A percentile compares a stretch with the other conserved stretches of the same genome.
Evolutionary conservation across 1,140 invertebrate species (phyloP).

Genomic region (Tetramorium parvispinum): DNA sequence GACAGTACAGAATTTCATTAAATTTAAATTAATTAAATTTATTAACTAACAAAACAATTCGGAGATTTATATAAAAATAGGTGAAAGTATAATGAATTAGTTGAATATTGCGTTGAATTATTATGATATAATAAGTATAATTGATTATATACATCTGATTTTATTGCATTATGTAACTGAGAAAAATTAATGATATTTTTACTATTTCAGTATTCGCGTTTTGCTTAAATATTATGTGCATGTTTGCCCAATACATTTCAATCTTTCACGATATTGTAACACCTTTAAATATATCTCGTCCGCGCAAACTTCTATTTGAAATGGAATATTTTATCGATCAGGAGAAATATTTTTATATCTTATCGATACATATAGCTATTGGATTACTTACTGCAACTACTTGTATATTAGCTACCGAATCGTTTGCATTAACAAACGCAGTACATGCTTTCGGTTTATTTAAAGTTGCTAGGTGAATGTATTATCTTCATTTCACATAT

Average conservation of each 20-base stretch:
- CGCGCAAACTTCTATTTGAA: background rate
- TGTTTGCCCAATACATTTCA: background rate
- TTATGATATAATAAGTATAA: too few relatives aligned
- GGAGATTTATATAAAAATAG: too few relatives aligned
- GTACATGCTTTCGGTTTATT: slow-evolving; percentile 37
- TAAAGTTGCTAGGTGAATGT: slow-evolving; percentile 39
- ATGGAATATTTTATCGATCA: slow-evolving; percentile 66
- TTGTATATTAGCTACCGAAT: slow-evolving; percentile 59
- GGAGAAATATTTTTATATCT: slow-evolving; percentile 63
- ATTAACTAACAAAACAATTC: too few relatives aligned
- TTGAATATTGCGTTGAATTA: too few relatives aligned
- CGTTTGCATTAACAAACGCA: slow-evolving; percentile 9
- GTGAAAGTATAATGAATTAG: too few relatives aligned
- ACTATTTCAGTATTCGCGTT: background rate
- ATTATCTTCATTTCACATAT: background rate
- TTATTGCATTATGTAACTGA: background rate
- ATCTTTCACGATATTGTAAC: background rate
- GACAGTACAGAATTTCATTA: too few relatives aligned
- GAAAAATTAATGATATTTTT: slow-evolving; percentile 2
- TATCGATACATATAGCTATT: slow-evolving; percentile 52
- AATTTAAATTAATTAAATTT: too few relatives aligned
- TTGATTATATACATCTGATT: too few relatives aligned
- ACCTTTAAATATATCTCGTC: slow-evolving; percentile 47
- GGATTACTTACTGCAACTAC: slow-evolving; percentile 25
- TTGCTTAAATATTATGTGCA: background rate